These are phyloP conservation scores for Stenopsyche tienmushanensis DNA, from an alignment of 1,140 invertebrate species.

Conservation along the genomic window DNA sequence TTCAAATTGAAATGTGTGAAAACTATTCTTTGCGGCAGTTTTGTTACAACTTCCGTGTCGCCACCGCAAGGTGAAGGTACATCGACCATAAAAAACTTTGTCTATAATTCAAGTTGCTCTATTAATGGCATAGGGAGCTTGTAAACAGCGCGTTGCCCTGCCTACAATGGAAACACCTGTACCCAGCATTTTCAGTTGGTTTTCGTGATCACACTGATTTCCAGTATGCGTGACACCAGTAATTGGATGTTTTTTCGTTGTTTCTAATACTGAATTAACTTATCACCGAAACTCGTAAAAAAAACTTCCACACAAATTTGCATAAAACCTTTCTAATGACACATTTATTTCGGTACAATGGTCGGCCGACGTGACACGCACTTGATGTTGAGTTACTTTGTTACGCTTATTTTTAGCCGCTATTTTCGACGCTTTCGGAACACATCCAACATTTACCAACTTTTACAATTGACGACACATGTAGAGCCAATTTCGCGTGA, in stretches of 20 bases:
- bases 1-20: too few relatives aligned
- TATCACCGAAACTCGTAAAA: slow-evolving; percentile 29
- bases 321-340: slow-evolving; percentile 39
- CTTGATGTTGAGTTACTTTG: neutral
- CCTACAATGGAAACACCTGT: slow-evolving; percentile 1
- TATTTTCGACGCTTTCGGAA: neutral
- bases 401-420: too few relatives aligned
- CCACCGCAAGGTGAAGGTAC: too few relatives aligned
- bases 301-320: slow-evolving; percentile 30
- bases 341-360: slow-evolving; percentile 27
- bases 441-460: too few relatives aligned
- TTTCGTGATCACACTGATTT: slow-evolving; percentile 23
- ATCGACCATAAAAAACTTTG: too few relatives aligned
- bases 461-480: too few relatives aligned
- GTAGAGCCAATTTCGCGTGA: too few relatives aligned
- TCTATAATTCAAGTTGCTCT: slow-evolving; percentile 20
- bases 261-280: slow-evolving; percentile 40
- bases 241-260: slow-evolving; percentile 40
- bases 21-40: too few relatives aligned
- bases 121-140: slow-evolving; percentile 7
- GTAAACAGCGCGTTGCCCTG: neutral
- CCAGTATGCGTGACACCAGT: slow-evolving; percentile 32
- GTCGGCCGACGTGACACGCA: slow-evolving; percentile 34
- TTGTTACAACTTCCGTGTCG: too few relatives aligned
- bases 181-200: neutral